Conservation (phyloP, 2,888 invertebrate species). For the Drosophila prolongata region DNA sequence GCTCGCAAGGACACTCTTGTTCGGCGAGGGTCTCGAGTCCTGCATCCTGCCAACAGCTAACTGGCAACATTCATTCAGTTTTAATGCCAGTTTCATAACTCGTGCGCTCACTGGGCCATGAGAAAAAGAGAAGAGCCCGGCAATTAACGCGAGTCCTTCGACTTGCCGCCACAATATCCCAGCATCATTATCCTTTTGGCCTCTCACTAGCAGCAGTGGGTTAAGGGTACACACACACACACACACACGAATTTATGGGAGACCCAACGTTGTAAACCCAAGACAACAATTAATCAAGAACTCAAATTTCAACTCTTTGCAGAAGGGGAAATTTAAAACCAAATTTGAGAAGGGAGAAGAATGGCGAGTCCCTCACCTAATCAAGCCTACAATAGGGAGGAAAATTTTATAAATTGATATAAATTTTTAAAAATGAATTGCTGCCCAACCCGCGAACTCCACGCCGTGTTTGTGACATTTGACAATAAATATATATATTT, state of each 20-base stretch:
- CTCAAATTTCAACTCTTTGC: constrained; percentile 66
- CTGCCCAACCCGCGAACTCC: constrained; percentile 30
- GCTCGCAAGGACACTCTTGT: constrained; percentile 34
- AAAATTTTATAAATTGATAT: constrained; percentile 75
- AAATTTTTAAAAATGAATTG: constrained; percentile 75
- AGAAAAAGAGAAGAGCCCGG: constrained; percentile 50
- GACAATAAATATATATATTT: constrained; percentile 62
- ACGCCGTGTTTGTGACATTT: constrained; percentile 71
- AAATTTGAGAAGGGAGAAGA: background rate
- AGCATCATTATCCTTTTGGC: constrained; percentile 45
- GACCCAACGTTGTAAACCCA: constrained; percentile 59
- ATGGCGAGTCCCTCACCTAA: constrained; percentile 55
- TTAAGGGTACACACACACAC: constrained; percentile 39
- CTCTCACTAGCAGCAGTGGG: constrained; percentile 35
- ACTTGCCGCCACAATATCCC: constrained; percentile 40
- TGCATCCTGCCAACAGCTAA: constrained; percentile 37
- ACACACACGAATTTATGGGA: constrained; percentile 40
- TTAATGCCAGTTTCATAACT: constrained; percentile 77
- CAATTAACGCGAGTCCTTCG: constrained; percentile 67
- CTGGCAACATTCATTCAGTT: constrained; percentile 67
- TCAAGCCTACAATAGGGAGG: constrained; percentile 65
- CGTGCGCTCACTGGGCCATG: constrained; percentile 72
- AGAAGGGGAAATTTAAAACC: constrained; percentile 43
- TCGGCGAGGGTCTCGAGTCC: constrained; percentile 38
- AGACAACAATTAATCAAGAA: constrained; percentile 68